phyloP scores from a whole-genome alignment of 2,888 invertebrate genomes.

The Zaprionus lineosus region DNA sequence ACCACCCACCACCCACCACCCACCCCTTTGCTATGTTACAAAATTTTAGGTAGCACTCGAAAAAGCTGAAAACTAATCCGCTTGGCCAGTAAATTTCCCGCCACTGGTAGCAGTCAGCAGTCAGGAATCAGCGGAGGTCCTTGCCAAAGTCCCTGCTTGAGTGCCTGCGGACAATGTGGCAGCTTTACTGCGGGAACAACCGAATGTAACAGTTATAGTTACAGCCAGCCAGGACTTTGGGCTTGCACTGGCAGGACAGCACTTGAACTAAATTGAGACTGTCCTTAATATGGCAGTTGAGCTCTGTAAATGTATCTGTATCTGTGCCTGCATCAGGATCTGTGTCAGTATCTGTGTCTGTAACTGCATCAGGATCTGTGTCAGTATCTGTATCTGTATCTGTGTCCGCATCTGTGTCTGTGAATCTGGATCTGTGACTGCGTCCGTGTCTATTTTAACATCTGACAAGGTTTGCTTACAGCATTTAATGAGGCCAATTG shows the following conservation, averaged over 20 bases:
- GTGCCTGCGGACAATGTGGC: conserved; percentile 14
- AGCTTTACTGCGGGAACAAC: background rate
- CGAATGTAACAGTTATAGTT: too few relatives aligned
- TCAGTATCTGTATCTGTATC: background rate
- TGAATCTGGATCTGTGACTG: too few relatives aligned
- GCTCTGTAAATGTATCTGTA: conserved; percentile 4
- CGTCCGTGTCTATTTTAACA: too few relatives aligned
- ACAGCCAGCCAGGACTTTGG: background rate
- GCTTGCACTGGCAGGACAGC: background rate
- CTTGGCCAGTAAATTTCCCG: conserved; percentile 25
- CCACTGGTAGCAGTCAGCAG: background rate
- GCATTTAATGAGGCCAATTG: background rate
- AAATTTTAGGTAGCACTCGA: conserved; percentile 10
- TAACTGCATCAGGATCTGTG: background rate
- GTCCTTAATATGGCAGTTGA: conserved; percentile 1
- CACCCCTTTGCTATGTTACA: too few relatives aligned
- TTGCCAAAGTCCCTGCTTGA: background rate
- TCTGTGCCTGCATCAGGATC: background rate
- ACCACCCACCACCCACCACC: too few relatives aligned
- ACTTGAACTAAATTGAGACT: conserved; percentile 2
- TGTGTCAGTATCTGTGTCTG: conserved; percentile 1
- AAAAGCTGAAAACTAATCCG: conserved; percentile 25
- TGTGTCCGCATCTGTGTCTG: too few relatives aligned
- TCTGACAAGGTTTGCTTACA: background rate
- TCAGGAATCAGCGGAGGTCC: background rate